phyloP scores from a whole-genome alignment of 2,888 invertebrate genomes.

The Coenonympha glycerion region DNA sequence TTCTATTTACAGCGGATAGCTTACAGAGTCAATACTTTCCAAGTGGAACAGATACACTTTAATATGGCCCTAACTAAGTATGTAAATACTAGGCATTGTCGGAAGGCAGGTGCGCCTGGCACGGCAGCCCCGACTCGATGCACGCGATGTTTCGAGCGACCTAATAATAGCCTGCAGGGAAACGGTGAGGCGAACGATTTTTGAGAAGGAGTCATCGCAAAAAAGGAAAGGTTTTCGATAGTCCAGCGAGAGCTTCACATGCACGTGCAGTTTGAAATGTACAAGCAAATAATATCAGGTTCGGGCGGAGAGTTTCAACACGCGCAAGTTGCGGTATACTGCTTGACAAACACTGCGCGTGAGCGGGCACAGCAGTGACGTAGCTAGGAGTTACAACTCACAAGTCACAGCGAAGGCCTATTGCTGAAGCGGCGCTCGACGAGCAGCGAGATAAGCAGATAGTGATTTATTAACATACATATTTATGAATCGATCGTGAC shows the following conservation, averaged over 20 bases:
- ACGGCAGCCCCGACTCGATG: constrained; percentile 36
- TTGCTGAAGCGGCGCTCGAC: constrained; percentile 44
- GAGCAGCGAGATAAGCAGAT: constrained; percentile 51
- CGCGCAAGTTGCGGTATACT: constrained; percentile 50
- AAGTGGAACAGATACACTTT: not conserved
- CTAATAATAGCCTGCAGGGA: constrained; percentile 46
- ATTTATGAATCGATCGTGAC: constrained; percentile 63
- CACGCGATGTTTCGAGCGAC: constrained; percentile 56
- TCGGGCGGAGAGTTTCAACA: constrained; percentile 64
- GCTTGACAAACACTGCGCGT: constrained; percentile 56
- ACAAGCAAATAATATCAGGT: constrained; percentile 61
- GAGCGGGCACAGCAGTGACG: constrained; percentile 13
- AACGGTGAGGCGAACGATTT: constrained; percentile 40
- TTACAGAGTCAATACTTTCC: constrained; percentile 5
- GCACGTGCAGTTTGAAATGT: constrained; percentile 55
- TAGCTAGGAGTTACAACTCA: not conserved
- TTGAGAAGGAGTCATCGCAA: constrained; percentile 39
- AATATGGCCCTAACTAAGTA: constrained; percentile 2
- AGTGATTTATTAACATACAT: constrained; percentile 55
- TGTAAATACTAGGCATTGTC: constrained; percentile 32
- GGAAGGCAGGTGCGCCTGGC: constrained; percentile 31
- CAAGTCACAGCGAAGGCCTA: constrained; percentile 26
- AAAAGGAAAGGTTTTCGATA: not conserved
- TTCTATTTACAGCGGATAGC: constrained; percentile 11
- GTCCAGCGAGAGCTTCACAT: constrained; percentile 40